phyloP scores from a whole-genome alignment of 2,797 vertebrate species.

The Falco cherrug region DNA sequence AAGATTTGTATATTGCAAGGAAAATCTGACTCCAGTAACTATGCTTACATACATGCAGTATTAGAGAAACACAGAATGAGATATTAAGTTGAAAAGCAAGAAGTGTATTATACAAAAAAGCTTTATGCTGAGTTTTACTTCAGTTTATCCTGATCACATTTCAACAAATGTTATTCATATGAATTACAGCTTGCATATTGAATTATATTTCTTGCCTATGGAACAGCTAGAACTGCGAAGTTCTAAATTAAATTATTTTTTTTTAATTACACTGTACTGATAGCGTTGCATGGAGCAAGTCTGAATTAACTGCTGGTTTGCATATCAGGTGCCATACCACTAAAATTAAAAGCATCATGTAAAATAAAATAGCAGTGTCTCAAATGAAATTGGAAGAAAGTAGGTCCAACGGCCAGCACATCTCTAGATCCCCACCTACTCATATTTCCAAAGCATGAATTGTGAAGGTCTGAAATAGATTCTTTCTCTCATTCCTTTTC shows the following conservation, averaged over 20 bases:
- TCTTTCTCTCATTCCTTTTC: not conserved
- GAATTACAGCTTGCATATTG: not conserved
- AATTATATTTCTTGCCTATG: not conserved
- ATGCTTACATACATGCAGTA: not conserved
- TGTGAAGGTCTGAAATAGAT: not conserved
- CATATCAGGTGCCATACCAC: not conserved
- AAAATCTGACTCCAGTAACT: not conserved
- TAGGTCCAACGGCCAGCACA: not conserved
- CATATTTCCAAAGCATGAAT: not conserved
- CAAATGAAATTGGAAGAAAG: conserved; percentile 12
- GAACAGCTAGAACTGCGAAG: not conserved
- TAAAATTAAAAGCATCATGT: conserved; percentile 18
- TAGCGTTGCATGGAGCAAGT: not conserved
- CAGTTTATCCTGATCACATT: not conserved
- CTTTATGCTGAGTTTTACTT: not conserved
- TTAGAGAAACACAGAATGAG: not conserved
- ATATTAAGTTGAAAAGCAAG: not conserved
- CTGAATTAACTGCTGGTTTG: conserved; percentile 4
- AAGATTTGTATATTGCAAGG: not conserved
- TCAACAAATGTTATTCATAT: not conserved
- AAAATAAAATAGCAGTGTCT: not conserved
- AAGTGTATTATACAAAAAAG: not conserved
- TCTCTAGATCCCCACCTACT: not conserved
- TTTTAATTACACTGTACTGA: not conserved
- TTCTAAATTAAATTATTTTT: not conserved